Conservation (phyloP, 2,113 vertebrate species). For the Prietella phreatophila region DNA sequence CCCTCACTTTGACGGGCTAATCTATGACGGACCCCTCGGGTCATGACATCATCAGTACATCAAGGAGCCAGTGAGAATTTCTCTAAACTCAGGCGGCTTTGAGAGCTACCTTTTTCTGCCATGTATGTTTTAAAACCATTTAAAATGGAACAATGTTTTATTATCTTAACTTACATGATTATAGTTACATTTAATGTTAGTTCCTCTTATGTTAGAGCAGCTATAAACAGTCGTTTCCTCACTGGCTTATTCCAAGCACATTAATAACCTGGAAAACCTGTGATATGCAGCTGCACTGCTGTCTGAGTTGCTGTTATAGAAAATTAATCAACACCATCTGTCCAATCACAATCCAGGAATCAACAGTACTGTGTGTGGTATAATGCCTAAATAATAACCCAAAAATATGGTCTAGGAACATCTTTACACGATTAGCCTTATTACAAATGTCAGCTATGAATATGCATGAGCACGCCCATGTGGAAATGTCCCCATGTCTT, state of each 20-base stretch:
- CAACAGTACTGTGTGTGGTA: neutral
- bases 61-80: conserved; percentile 6
- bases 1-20: conserved; percentile 42
- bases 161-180: no score
- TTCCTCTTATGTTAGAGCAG: no score
- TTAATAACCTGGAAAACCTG: neutral
- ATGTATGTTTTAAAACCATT: neutral
- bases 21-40: conserved; percentile 45
- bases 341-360: neutral
- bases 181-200: no score
- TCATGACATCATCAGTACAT: conserved; percentile 38
- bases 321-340: neutral
- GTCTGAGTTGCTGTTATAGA: neutral
- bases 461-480: neutral
- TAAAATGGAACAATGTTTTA: neutral
- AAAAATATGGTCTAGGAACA: neutral
- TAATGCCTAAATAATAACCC: neutral
- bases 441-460: neutral
- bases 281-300: neutral
- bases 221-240: no score
- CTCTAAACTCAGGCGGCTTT: neutral
- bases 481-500: neutral
- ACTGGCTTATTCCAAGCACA: no score
- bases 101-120: neutral
- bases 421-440: neutral